These are phyloP conservation scores for Tetraodon nigroviridis DNA, from an alignment of 2,113 vertebrate genomes.

Conservation along the genomic window DNA sequence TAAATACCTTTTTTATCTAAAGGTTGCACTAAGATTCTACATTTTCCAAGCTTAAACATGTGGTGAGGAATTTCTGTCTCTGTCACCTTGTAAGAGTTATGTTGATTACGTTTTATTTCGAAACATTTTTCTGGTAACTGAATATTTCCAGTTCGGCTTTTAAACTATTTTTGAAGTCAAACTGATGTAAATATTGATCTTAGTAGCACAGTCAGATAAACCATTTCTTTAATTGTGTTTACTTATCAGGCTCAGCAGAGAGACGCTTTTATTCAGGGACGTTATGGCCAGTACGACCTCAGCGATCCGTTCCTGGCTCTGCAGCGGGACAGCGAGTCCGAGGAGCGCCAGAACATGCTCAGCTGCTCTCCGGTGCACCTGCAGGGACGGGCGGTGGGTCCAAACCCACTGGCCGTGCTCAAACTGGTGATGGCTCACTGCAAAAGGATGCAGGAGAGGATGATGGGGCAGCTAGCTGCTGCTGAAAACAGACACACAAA, in stretches of 20 bases:
- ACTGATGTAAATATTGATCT: not conserved
- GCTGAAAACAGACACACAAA: conserved; percentile 89
- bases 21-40: not conserved
- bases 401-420: conserved; percentile 88
- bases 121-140: not conserved
- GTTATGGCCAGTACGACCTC: conserved; percentile 93
- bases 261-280: conserved; percentile 90
- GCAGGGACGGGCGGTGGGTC: conserved; percentile 71
- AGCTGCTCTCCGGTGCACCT: conserved; percentile 69
- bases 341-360: conserved; percentile 57
- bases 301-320: conserved; percentile 92
- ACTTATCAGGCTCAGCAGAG: conserved; percentile 84
- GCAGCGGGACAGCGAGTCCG: conserved; percentile 88
- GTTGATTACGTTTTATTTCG: not conserved
- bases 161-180: not conserved
- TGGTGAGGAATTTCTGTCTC: not conserved
- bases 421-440: conserved; percentile 95
- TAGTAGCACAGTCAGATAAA: no score
- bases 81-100: not conserved
- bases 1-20: no score
- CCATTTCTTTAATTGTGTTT: conserved; percentile 12
- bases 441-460: conserved; percentile 94
- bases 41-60: not conserved
- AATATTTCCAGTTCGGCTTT: not conserved
- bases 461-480: conserved; percentile 89